Percentiles rank a stretch among this genome's conserved stretches.
Conservation (phyloP, 2,888 invertebrate genomes). For the Epinotia bilunana region DNA sequence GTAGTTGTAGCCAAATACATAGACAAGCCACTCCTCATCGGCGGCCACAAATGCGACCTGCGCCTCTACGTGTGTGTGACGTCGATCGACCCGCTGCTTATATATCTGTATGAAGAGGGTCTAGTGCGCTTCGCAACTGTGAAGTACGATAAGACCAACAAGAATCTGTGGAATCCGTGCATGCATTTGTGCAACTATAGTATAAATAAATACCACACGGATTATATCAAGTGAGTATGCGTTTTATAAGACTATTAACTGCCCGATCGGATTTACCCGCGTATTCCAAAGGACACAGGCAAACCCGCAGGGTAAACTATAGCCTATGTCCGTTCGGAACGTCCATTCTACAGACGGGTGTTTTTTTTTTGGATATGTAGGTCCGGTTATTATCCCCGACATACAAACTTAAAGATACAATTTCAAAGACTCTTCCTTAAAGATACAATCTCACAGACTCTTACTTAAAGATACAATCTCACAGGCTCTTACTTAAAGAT, state of each 20-base stretch:
- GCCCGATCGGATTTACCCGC: no score
- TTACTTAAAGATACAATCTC: no score
- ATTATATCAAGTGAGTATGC: slow-evolving; percentile 94
- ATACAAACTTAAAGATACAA: no score
- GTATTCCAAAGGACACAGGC: no score
- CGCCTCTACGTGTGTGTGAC: slow-evolving; percentile 97
- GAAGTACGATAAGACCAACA: slow-evolving; percentile 95
- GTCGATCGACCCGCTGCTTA: slow-evolving; percentile 96
- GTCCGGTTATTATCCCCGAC: no score
- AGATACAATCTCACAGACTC: no score
- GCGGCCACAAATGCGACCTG: slow-evolving; percentile 98
- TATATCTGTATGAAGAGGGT: slow-evolving; percentile 98
- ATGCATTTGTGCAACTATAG: slow-evolving; percentile 99
- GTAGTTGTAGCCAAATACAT: slow-evolving; percentile 96
- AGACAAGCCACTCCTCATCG: slow-evolving; percentile 93
- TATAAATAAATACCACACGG: slow-evolving; percentile 98
- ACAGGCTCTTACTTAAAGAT: no score
- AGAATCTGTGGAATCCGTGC: slow-evolving; percentile 97
- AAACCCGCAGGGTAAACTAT: no score
- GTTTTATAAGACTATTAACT: background rate
- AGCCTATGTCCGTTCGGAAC: no score
- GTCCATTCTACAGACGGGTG: no score
- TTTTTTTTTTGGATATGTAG: no score
- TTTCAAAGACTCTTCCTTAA: no score
- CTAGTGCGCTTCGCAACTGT: slow-evolving; percentile 97